Conservation (phyloP, 1,140 invertebrate genomes). For the Drosophila subpulchrella region DNA sequence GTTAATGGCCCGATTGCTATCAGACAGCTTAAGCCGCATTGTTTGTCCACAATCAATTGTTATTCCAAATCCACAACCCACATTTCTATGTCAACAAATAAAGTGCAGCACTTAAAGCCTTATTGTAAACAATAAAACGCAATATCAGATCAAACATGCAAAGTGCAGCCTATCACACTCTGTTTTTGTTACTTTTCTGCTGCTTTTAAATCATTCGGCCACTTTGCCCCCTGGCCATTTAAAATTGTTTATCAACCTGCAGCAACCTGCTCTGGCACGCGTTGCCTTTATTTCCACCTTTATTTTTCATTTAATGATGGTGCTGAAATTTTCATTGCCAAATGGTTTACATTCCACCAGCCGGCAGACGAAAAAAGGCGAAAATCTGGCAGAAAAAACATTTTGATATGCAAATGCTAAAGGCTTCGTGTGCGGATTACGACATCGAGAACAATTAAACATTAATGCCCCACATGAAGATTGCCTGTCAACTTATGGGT, state of each 20-base stretch:
- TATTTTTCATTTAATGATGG: constrained; percentile 37
- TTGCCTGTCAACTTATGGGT: constrained; percentile 9
- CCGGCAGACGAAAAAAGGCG: not conserved
- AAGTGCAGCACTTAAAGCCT: constrained; percentile 11
- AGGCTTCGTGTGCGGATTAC: constrained; percentile 17
- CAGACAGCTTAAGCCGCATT: not conserved
- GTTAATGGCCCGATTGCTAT: not conserved
- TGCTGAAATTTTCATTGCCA: constrained; percentile 46
- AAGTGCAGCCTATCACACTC: constrained; percentile 9
- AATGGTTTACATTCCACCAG: constrained; percentile 35
- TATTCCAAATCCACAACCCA: not conserved
- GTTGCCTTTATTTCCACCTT: constrained; percentile 24
- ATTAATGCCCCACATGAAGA: constrained; percentile 2
- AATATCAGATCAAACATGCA: constrained; percentile 24
- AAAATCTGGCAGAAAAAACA: constrained; percentile 32
- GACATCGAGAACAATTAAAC: constrained; percentile 31
- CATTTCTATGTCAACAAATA: constrained; percentile 13
- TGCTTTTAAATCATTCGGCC: constrained; percentile 22
- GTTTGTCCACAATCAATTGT: not conserved
- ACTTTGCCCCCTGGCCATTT: constrained; percentile 30
- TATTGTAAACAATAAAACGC: constrained; percentile 14
- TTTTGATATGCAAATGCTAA: constrained; percentile 26
- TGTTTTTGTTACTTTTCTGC: constrained; percentile 5
- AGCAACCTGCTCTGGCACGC: constrained; percentile 16
- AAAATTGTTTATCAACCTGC: constrained; percentile 50